Conservation (phyloP, 1,140 invertebrate species). For the Drosophila funebris region DNA sequence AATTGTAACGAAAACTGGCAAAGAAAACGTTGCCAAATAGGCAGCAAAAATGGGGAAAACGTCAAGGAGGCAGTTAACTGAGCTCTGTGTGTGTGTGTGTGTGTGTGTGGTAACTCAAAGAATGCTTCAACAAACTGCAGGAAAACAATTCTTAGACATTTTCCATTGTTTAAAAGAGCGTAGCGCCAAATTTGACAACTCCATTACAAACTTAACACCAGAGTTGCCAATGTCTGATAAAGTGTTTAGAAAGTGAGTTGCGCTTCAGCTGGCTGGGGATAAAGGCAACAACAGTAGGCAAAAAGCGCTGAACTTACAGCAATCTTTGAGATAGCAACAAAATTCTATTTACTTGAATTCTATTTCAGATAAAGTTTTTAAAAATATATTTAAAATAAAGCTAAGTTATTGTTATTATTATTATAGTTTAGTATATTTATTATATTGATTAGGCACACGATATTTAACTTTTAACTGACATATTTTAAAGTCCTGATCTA, state of each 20-base stretch:
- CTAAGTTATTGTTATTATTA: no score
- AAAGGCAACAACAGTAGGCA: not conserved
- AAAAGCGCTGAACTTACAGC: no score
- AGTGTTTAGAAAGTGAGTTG: not conserved
- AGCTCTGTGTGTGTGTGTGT: no score
- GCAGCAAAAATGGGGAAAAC: slow-evolving; percentile 19
- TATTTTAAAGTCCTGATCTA: no score
- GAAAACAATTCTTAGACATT: slow-evolving; percentile 31
- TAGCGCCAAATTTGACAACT: slow-evolving; percentile 55
- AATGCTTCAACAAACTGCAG: slow-evolving; percentile 15
- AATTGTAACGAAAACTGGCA: slow-evolving; percentile 13
- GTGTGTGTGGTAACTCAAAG: not conserved
- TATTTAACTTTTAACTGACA: no score
- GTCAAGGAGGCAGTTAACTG: not conserved
- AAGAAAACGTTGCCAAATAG: slow-evolving; percentile 20
- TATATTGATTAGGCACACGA: no score
- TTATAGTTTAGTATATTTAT: no score
- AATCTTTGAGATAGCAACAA: no score
- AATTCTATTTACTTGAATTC: no score
- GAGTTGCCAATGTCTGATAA: slow-evolving; percentile 8
- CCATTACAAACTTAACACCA: slow-evolving; percentile 39
- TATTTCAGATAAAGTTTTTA: no score
- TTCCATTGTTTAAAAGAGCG: slow-evolving; percentile 44
- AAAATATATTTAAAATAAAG: no score
- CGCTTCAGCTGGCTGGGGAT: not conserved